Percentiles rank a stretch among this genome's conserved stretches.
These are phyloP conservation scores for Electrophaes corylata DNA, from an alignment of 2,888 invertebrate genomes.

Conservation along the genomic window DNA sequence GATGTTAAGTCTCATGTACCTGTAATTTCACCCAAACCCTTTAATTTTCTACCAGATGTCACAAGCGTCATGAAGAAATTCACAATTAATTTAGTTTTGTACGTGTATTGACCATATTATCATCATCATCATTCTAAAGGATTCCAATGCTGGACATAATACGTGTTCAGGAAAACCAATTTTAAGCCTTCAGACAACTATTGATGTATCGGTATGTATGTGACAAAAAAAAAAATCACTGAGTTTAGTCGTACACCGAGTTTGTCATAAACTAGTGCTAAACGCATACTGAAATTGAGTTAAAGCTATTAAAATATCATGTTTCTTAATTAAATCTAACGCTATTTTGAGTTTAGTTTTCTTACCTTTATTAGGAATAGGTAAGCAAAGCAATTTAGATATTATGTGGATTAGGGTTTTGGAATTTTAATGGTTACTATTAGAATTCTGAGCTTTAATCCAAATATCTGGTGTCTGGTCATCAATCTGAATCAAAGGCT, in stretches of 20 bases:
- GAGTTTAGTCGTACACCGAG: no score
- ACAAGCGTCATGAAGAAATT: no score
- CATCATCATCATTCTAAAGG: no score
- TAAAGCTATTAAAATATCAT: constrained; percentile 32
- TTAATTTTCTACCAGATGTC: neutral
- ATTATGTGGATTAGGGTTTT: neutral
- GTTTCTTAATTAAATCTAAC: constrained; percentile 28
- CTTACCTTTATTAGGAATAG: neutral
- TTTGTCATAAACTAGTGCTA: constrained; percentile 1
- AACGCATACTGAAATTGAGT: constrained; percentile 21
- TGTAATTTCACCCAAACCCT: no score
- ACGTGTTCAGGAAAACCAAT: no score
- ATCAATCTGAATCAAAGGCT: neutral
- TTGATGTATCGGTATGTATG: no score
- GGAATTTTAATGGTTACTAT: constrained; percentile 1
- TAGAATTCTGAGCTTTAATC: neutral
- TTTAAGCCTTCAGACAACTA: no score
- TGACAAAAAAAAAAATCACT: no score
- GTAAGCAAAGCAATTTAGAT: constrained; percentile 5
- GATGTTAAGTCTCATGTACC: no score
- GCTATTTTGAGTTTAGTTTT: neutral
- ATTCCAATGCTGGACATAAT: no score
- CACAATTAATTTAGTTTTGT: no score
- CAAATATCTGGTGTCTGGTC: neutral
- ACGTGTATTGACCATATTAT: no score